Conservation (phyloP, 2,113 vertebrate species). For the Megalops atlanticus region DNA sequence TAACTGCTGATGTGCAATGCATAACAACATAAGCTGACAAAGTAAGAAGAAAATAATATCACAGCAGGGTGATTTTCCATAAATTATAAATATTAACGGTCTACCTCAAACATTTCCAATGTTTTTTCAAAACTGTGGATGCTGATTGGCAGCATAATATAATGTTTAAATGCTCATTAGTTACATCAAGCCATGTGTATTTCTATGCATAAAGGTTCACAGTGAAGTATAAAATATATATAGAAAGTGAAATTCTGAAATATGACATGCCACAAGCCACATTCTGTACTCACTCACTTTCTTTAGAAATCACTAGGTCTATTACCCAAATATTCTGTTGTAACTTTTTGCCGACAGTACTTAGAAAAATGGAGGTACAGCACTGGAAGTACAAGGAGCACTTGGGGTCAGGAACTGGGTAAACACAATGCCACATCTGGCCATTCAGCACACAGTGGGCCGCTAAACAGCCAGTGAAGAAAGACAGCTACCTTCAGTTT, state of each 20-base stretch:
- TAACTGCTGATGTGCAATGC: slow-evolving; percentile 7
- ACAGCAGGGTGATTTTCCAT: neutral
- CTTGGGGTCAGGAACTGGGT: neutral
- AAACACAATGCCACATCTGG: neutral
- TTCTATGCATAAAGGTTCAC: neutral
- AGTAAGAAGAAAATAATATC: neutral
- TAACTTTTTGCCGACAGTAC: slow-evolving; percentile 42
- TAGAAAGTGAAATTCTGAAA: neutral
- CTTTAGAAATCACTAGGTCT: neutral
- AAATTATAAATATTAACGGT: neutral
- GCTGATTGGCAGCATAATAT: too few relatives aligned
- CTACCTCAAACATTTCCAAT: neutral
- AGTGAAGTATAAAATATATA: neutral
- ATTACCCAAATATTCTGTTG: neutral
- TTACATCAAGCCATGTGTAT: neutral
- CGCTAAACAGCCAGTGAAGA: neutral
- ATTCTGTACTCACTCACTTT: neutral
- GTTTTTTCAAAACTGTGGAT: neutral
- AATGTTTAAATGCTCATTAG: neutral
- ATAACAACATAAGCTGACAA: neutral
- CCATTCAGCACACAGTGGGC: neutral
- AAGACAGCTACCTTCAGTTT: slow-evolving; percentile 82
- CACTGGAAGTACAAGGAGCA: neutral
- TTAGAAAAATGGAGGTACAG: too few relatives aligned
- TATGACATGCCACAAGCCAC: neutral